phyloP scores from a whole-genome alignment of 2,888 invertebrate genomes.

The Hirtodrosophila histrioides region DNA sequence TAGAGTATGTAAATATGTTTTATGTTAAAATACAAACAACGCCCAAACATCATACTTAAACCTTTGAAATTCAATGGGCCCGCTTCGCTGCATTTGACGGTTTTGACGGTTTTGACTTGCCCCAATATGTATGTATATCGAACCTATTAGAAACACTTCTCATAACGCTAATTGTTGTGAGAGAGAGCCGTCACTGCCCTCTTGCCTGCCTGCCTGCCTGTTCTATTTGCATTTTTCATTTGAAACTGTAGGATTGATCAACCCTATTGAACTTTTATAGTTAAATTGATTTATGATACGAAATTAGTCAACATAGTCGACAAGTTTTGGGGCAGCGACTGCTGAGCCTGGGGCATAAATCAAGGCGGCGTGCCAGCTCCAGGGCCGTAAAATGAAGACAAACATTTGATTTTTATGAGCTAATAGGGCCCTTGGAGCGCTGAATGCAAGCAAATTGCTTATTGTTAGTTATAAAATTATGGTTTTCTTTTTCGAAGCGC shows the following conservation, averaged over 20 bases:
- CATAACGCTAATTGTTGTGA: conserved; percentile 63
- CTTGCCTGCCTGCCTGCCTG: not conserved
- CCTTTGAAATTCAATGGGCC: conserved; percentile 14
- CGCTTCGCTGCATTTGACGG: conserved; percentile 22
- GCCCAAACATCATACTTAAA: not conserved
- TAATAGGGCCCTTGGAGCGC: conserved; percentile 63
- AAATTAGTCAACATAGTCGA: conserved; percentile 77
- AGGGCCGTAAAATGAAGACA: conserved; percentile 64
- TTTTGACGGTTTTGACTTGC: conserved; percentile 10
- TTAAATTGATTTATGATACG: conserved; percentile 73
- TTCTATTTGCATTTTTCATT: conserved; percentile 61
- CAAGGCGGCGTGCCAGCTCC: conserved; percentile 53
- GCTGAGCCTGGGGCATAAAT: conserved; percentile 68
- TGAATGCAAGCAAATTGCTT: conserved; percentile 64
- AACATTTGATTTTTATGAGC: conserved; percentile 79
- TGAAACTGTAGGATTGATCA: conserved; percentile 55
- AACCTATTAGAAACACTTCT: conserved; percentile 44
- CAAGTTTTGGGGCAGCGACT: conserved; percentile 40
- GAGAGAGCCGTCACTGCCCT: conserved; percentile 15
- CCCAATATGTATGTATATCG: not conserved
- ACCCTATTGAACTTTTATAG: conserved; percentile 60
- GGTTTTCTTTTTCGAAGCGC: conserved; percentile 55
- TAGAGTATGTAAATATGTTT: too few relatives aligned
- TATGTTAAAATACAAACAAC: not conserved
- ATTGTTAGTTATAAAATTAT: conserved; percentile 64